Evolutionary conservation across 2,888 invertebrate genomes (phyloP), one percentile per base, ranked within the genome.

Genomic region (Cataglyphis cursor): DNA sequence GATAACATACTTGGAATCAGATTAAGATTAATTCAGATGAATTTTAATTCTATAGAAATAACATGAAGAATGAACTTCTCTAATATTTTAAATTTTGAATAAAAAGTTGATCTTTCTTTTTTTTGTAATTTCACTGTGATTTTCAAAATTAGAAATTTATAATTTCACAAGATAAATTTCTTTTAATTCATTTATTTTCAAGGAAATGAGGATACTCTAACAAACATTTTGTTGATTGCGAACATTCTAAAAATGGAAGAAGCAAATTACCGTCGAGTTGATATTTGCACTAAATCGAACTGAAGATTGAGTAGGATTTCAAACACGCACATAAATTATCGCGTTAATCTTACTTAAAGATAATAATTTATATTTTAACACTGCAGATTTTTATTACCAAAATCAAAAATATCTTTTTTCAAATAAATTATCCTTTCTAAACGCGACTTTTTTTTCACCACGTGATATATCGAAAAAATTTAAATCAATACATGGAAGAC

Each of bases 281-380:
- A 76, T 41, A 76, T 76, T 57, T 41, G 68, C 41, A 41, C 54
- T 68, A 68, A 68, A 54, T 68, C 68, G 28, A 68, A 41, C 57
- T 68, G 12, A 68, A 54, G 28, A 31, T n/a, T 57, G 38, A 68
- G 6, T 41, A 35, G 57, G 68, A 57, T 76, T 21, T 28, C 57
- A 68, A 68, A 57, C 70, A 38, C 15, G 10, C 54, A 28, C 38
- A n/a, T 21, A 41, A 74, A 31, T 21, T 21, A 21, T 66, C 66
- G 18, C 66, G 35, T 68, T 76, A 66, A 76, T 57, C 21, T 76
- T 12, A 28, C 31, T 68, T 12, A 21, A 54, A 31, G 31, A 24
- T 57, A 0, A 35, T 28, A 5, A 24, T 21, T 10, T 59, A 24
- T 59, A 59, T 59, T 59, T 15, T n/a, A 70, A 65, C 10, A 38